A percentile compares a stretch with the other conserved stretches of the same genome.
These are phyloP conservation scores for Phaedon cochleariae DNA, from an alignment of 2,888 invertebrate species.

Conservation along the genomic window DNA sequence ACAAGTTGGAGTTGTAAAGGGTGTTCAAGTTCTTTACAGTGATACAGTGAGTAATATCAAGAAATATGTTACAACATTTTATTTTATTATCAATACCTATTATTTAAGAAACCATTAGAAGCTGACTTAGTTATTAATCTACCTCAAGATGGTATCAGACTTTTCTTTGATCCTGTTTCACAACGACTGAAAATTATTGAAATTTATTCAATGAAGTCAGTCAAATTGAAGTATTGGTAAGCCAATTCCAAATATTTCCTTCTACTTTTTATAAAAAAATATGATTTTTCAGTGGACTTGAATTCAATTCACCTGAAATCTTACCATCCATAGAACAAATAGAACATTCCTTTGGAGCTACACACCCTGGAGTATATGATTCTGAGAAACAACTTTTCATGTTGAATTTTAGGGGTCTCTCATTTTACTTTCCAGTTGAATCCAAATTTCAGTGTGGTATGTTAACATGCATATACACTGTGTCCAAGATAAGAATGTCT, in stretches of 20 bases:
- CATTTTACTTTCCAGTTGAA: conserved; percentile 97
- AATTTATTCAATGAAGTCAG: conserved; percentile 96
- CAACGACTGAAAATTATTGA: conserved; percentile 97
- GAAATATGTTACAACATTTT: neutral
- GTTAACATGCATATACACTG: conserved; percentile 8
- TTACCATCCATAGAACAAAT: conserved; percentile 97
- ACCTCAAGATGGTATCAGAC: conserved; percentile 94
- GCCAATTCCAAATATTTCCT: conserved; percentile 51
- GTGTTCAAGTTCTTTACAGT: conserved; percentile 96
- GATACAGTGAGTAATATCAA: conserved; percentile 77
- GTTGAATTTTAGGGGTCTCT: conserved; percentile 94
- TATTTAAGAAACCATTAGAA: conserved; percentile 87
- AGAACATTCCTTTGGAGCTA: conserved; percentile 98
- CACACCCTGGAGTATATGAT: conserved; percentile 98
- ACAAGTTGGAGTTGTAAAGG: conserved; percentile 93
- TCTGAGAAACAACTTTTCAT: conserved; percentile 94
- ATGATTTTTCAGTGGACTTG: conserved; percentile 71
- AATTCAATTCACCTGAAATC: conserved; percentile 92
- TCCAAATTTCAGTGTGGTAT: conserved; percentile 76
- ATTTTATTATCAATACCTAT: neutral
- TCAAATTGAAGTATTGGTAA: conserved; percentile 96
- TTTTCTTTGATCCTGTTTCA: conserved; percentile 94
- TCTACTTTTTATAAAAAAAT: neutral
- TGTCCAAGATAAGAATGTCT: no score
- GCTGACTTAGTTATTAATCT: conserved; percentile 96